A percentile compares a stretch with the other conserved stretches of the same genome.
Conservation (phyloP, 2,113 vertebrate species). For the Anhinga anhinga region DNA sequence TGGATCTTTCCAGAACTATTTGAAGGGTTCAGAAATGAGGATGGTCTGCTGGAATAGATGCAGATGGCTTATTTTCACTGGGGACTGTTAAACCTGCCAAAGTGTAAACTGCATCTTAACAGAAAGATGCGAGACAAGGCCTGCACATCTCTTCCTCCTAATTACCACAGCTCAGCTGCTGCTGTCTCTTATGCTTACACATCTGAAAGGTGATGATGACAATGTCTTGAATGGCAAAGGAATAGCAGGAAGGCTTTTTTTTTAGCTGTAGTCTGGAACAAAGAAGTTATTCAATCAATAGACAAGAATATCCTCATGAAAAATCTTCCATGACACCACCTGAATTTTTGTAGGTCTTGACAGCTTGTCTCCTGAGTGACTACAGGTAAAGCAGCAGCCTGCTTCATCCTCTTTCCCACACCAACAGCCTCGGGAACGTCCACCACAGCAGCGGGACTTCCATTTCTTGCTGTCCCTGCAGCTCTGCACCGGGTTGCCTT, state of each 20-base stretch:
- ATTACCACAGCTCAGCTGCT: constrained; percentile 61
- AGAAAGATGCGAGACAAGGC: constrained; percentile 13
- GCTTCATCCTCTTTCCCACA: neutral
- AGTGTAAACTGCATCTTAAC: constrained; percentile 35
- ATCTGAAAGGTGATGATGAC: constrained; percentile 58
- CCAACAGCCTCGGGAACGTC: rapidly evolving
- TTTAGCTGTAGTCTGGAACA: neutral
- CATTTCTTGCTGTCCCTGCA: neutral
- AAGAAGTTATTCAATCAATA: neutral
- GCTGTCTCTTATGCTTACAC: constrained; percentile 53
- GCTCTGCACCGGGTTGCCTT: neutral
- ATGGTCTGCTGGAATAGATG: constrained; percentile 3
- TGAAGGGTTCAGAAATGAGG: neutral
- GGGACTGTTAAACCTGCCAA: constrained; percentile 41
- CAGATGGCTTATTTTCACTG: constrained; percentile 43
- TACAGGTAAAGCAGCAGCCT: neutral
- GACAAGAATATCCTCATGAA: neutral
- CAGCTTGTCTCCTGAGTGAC: neutral
- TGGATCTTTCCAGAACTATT: neutral
- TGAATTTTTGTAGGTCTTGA: neutral
- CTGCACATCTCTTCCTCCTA: constrained; percentile 37
- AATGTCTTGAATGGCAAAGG: constrained; percentile 12
- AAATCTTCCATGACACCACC: neutral
- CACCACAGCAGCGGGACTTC: neutral
- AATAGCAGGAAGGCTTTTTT: neutral